A percentile compares a stretch with the other conserved stretches of the same genome.
Conservation (phyloP, 1,140 invertebrate species). For the Musca vetustissima region DNA sequence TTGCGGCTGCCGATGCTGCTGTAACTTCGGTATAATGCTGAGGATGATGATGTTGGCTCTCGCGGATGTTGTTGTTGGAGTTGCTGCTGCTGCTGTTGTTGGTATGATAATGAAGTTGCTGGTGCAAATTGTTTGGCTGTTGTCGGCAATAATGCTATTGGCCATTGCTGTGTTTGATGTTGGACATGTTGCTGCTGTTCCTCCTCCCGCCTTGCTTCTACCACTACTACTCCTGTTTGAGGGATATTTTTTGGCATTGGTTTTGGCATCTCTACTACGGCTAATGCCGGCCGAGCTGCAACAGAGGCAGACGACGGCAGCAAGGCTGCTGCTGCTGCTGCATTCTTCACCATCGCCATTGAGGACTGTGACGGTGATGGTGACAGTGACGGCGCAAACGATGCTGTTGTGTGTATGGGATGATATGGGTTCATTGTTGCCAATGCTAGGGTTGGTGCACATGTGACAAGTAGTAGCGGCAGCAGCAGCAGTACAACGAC, state of each 20-base stretch:
- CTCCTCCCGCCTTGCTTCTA: too few relatives aligned
- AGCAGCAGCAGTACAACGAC: slow-evolving; percentile 50
- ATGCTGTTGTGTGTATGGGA: slow-evolving; percentile 31
- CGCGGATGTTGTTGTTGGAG: neutral
- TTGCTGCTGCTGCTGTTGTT: slow-evolving; percentile 26
- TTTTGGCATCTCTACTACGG: neutral
- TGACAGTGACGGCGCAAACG: too few relatives aligned
- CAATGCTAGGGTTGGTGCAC: slow-evolving; percentile 34
- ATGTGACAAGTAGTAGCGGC: slow-evolving; percentile 50
- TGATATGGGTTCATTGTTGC: slow-evolving; percentile 27
- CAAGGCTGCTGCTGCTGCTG: neutral
- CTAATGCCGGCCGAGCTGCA: neutral
- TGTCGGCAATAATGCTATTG: slow-evolving; percentile 42
- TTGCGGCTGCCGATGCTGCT: neutral
- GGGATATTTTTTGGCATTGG: slow-evolving; percentile 30
- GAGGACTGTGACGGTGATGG: too few relatives aligned
- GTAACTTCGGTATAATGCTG: slow-evolving; percentile 9
- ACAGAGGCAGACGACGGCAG: neutral
- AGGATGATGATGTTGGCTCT: neutral
- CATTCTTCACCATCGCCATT: neutral
- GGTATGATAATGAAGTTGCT: slow-evolving; percentile 31
- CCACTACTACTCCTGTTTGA: slow-evolving; percentile 31
- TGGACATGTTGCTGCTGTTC: slow-evolving; percentile 27
- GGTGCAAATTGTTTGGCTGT: slow-evolving; percentile 36
- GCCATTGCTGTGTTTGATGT: slow-evolving; percentile 30